Evolutionary conservation across 1,140 invertebrate genomes (phyloP).

Genomic region (Venustaconcha ellipsiformis): DNA sequence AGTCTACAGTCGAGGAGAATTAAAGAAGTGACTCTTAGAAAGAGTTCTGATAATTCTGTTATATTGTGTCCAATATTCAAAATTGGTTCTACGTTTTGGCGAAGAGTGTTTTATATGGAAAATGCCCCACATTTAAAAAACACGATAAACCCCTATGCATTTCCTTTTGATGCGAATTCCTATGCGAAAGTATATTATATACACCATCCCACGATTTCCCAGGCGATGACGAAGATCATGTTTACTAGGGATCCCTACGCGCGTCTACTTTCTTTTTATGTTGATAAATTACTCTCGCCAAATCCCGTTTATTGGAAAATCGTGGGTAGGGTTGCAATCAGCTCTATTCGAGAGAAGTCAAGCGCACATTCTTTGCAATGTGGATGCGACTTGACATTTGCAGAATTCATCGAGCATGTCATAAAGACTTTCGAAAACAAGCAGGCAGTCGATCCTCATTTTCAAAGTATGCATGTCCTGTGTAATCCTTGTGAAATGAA

Average conservation of each 20-base stretch:
- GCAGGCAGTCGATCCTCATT: slow-evolving; percentile 19
- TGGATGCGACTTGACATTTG: slow-evolving; percentile 29
- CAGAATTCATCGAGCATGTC: slow-evolving; percentile 30
- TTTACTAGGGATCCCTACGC: slow-evolving; percentile 48
- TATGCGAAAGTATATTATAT: neutral
- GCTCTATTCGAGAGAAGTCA: slow-evolving; percentile 5
- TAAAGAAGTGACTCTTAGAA: neutral
- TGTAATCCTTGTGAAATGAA: slow-evolving; percentile 33
- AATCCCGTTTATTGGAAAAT: slow-evolving; percentile 45
- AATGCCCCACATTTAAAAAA: slow-evolving; percentile 29
- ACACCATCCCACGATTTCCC: neutral
- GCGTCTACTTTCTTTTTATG: slow-evolving; percentile 41
- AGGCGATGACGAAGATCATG: slow-evolving; percentile 21
- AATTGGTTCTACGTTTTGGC: slow-evolving; percentile 47
- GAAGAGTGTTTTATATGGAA: slow-evolving; percentile 25
- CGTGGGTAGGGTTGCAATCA: slow-evolving; percentile 33
- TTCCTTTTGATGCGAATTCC: slow-evolving; percentile 10
- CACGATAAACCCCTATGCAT: slow-evolving; percentile 18
- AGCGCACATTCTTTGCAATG: slow-evolving; percentile 6
- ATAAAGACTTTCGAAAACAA: slow-evolving; percentile 20
- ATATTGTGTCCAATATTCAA: slow-evolving; percentile 45
- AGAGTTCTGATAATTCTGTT: slow-evolving; percentile 12
- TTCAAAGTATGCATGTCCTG: slow-evolving; percentile 13
- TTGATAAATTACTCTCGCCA: slow-evolving; percentile 50
- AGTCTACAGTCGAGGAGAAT: too few relatives aligned